Evolutionary conservation across 2,888 invertebrate genomes (phyloP).

Genomic region (Drosophila ezoana): DNA sequence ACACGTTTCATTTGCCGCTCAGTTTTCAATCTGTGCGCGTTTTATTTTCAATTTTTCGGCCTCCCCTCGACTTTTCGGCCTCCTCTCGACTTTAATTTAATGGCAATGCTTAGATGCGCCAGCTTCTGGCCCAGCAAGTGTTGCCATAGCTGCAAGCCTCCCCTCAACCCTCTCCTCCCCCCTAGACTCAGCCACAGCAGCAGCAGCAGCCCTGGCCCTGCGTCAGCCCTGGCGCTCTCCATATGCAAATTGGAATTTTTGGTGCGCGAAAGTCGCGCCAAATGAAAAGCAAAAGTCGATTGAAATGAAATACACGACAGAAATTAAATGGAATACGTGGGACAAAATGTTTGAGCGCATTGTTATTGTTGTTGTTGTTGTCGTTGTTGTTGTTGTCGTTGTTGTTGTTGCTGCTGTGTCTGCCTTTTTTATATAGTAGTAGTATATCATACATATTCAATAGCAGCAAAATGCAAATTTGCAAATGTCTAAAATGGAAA

Average conservation of each 20-base stretch:
- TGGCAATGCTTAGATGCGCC: slow-evolving; percentile 54
- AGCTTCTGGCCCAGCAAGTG: background rate
- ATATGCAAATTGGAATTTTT: slow-evolving; percentile 67
- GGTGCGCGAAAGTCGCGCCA: slow-evolving; percentile 69
- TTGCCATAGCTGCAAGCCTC: slow-evolving; percentile 23
- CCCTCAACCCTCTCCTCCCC: background rate
- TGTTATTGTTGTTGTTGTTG: slow-evolving; percentile 32
- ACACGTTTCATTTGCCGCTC: slow-evolving; percentile 71
- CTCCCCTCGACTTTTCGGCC: slow-evolving; percentile 17
- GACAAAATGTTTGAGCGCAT: slow-evolving; percentile 49
- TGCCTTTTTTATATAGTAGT: slow-evolving; percentile 26
- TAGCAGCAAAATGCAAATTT: slow-evolving; percentile 76
- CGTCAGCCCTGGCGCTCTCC: slow-evolving; percentile 1
- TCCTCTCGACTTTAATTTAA: slow-evolving; percentile 72
- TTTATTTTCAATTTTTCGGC: slow-evolving; percentile 74
- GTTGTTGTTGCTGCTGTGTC: slow-evolving; percentile 25
- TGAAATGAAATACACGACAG: slow-evolving; percentile 77
- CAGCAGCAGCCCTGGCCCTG: slow-evolving; percentile 21
- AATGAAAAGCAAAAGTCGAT: slow-evolving; percentile 73
- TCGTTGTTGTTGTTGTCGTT: slow-evolving; percentile 19
- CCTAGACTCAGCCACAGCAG: background rate
- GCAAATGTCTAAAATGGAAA: slow-evolving; percentile 76
- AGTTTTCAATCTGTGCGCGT: slow-evolving; percentile 74
- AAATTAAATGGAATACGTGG: slow-evolving; percentile 78
- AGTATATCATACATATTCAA: slow-evolving; percentile 74